Evolutionary conservation across 2,113 vertebrate genomes (phyloP).

Genomic region (Dascyllus trimaculatus): DNA sequence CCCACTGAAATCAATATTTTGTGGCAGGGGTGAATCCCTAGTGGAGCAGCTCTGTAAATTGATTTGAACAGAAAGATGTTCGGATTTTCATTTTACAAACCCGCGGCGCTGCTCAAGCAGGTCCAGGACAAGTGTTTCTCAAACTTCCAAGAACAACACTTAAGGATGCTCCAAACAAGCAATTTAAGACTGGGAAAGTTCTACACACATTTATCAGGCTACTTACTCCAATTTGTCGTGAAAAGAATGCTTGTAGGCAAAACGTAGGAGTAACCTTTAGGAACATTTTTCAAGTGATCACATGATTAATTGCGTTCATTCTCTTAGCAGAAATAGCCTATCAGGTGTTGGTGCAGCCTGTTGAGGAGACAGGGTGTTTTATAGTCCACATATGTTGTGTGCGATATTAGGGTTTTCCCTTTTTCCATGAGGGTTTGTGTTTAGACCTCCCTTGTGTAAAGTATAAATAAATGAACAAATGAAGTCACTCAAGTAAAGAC

Average conservation of each 20-base stretch:
- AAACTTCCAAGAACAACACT: not conserved
- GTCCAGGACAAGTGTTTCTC: not conserved
- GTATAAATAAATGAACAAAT: too few relatives aligned
- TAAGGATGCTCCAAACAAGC: too few relatives aligned
- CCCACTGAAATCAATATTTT: conserved; percentile 46
- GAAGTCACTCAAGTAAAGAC: too few relatives aligned
- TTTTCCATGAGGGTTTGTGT: too few relatives aligned
- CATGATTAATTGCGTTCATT: not conserved
- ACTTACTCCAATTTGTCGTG: not conserved
- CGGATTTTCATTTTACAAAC: not conserved
- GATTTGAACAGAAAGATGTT: conserved; percentile 1
- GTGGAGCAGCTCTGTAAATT: conserved; percentile 20
- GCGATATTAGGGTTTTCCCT: too few relatives aligned
- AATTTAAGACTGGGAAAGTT: too few relatives aligned
- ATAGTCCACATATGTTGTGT: not conserved
- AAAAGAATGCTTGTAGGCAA: not conserved
- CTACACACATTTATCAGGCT: not conserved
- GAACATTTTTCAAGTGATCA: not conserved
- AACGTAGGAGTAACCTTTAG: not conserved
- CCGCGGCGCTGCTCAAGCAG: not conserved
- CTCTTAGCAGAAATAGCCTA: not conserved
- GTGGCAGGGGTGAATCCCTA: conserved; percentile 10
- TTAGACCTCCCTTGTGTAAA: too few relatives aligned
- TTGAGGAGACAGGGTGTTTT: not conserved
- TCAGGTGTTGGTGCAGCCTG: not conserved